Base-by-base conservation (phyloP, 1,140 invertebrate genomes). In the Lepidotrigona ventralis region DNA sequence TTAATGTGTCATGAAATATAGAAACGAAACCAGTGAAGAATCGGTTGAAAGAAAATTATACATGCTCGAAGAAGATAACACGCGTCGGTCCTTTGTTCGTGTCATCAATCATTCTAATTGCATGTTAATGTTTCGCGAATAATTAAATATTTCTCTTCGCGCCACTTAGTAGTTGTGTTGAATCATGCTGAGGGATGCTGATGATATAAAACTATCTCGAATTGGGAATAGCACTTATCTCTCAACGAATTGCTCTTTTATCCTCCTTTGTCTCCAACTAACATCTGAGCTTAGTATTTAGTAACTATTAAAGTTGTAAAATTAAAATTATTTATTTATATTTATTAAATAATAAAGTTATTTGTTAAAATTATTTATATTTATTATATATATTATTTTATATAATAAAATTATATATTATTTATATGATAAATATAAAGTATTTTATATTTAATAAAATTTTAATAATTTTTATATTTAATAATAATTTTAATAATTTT, bases 81-180 rank as follows among this genome's bases (percentile, higher is more conserved):
- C 29, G 12, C 19, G 23, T 14, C 39, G 46, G 21, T 39, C n/a
- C 17, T 11, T 21, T 5, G 29, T 58, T 68, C 53, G 54, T 69
- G 56, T n/a, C 29, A 58, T 74, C 29, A 51, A 64, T 77, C 76
- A 54, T 33, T n/a, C n/a, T 68, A 33, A 68, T 68, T 54, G 76
- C n/a, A 23, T 15, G 12, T 56, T 39, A 54, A 69, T 69, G 26
- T 0, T 56, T 79, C 23, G 21, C n/a, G 19, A 39, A 63, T n/a
- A 33, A 66, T 64, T 74, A 56, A 58, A 58, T n/a, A n/a, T 11
- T 29, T 8, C 23, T 29, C 29, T 74, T 56, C 54, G 12, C 2
- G 17, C 19, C 0, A 53, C 17, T 46, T 26, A 6, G 17, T 3
- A 51, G 15, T 51, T 53, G 39, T 17, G 9, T 51, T 11, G n/a